Percentiles rank a stretch among this genome's conserved stretches.
Conservation (phyloP, 2,888 invertebrate species). For the Parochlus steinenii region DNA sequence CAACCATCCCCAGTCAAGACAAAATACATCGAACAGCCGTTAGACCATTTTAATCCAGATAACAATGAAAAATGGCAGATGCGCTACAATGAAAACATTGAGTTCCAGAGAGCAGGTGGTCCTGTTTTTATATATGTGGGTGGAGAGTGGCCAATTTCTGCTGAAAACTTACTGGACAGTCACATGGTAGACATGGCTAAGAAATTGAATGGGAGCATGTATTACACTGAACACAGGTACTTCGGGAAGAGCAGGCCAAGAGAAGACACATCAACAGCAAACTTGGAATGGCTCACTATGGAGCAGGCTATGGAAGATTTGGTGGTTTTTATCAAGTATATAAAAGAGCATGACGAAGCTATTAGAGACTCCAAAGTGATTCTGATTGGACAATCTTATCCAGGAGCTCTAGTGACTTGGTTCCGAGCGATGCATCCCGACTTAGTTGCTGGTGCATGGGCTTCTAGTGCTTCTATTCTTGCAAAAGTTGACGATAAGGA, state of each 20-base stretch:
- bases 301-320: slow-evolving; percentile 31
- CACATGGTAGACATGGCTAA: slow-evolving; percentile 37
- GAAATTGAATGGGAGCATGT: slow-evolving; percentile 37
- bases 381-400: slow-evolving; percentile 42
- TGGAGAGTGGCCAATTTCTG: slow-evolving; percentile 48
- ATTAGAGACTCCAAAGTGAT: slow-evolving; percentile 23
- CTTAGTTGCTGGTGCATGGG: slow-evolving; percentile 37
- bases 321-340: slow-evolving; percentile 25
- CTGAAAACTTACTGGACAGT: slow-evolving; percentile 37
- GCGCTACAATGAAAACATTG: slow-evolving; percentile 18
- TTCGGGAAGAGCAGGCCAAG: slow-evolving; percentile 51
- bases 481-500: slow-evolving; percentile 30
- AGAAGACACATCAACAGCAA: slow-evolving; percentile 17
- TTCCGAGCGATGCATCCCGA: slow-evolving; percentile 40
- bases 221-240: slow-evolving; percentile 57
- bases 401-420: slow-evolving; percentile 44
- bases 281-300: slow-evolving; percentile 25
- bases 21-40: slow-evolving; percentile 34
- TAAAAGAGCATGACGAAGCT: slow-evolving; percentile 15
- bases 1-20: slow-evolving; percentile 20
- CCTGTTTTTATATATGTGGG: slow-evolving; percentile 37
- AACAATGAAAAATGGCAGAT: slow-evolving; percentile 37
- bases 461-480: slow-evolving; percentile 40
- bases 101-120: slow-evolving; percentile 18
- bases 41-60: slow-evolving; percentile 39